phyloP scores from a whole-genome alignment of 2,797 vertebrate species.

The Triplophysa yarkandensis region DNA sequence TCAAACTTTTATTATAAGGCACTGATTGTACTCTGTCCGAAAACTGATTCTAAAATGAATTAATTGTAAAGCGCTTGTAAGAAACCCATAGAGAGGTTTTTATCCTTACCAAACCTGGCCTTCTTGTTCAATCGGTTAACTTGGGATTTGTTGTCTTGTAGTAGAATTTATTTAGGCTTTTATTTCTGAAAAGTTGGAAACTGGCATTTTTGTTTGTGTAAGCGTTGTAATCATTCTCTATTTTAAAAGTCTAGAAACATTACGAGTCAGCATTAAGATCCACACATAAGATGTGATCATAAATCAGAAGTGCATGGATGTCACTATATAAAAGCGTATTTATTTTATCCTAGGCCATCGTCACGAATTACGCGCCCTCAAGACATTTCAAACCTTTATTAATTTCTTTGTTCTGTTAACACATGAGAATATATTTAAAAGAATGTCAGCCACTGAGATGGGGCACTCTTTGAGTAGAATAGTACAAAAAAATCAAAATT shows the following conservation, averaged over 20 bases:
- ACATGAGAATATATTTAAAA: too few relatives aligned
- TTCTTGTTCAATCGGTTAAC: conserved; percentile 5
- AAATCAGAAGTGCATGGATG: too few relatives aligned
- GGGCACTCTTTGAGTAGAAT: too few relatives aligned
- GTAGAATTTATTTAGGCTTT: conserved; percentile 25
- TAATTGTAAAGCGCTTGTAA: conserved; percentile 58
- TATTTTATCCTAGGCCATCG: too few relatives aligned
- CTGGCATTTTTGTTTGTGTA: neutral
- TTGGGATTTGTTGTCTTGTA: conserved; percentile 10
- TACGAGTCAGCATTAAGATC: too few relatives aligned
- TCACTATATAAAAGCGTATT: too few relatives aligned
- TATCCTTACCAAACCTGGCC: neutral
- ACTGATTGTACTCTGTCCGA: conserved; percentile 55
- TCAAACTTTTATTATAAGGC: conserved; percentile 52
- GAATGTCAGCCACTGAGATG: too few relatives aligned
- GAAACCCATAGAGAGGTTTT: conserved; percentile 64
- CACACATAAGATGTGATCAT: too few relatives aligned
- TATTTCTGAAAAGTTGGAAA: conserved; percentile 5
- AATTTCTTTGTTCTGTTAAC: too few relatives aligned
- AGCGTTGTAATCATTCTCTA: neutral
- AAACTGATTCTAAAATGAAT: conserved; percentile 50
- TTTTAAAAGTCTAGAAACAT: conserved; percentile 8
- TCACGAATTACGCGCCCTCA: too few relatives aligned
- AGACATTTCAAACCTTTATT: too few relatives aligned
- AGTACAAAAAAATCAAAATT: too few relatives aligned